A percentile compares a stretch with the other conserved stretches of the same genome.
These are phyloP conservation scores for Limosa lapponica DNA, from an alignment of 2,797 vertebrate species.

Conservation along the genomic window DNA sequence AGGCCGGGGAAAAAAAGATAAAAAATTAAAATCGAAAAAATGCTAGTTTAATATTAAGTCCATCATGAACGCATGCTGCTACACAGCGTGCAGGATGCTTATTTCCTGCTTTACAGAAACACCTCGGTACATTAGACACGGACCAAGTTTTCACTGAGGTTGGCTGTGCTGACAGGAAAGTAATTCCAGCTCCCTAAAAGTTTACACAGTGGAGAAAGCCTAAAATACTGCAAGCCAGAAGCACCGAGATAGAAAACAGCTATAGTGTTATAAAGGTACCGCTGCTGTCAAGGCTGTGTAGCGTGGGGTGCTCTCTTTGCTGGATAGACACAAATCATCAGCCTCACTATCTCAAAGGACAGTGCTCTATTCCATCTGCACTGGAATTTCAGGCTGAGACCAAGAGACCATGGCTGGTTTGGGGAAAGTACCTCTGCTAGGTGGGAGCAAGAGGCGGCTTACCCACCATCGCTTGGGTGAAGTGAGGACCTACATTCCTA, in stretches of 20 bases:
- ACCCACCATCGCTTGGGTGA: not conserved
- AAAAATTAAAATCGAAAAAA: not conserved
- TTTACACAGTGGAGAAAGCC: not conserved
- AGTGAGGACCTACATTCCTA: not conserved
- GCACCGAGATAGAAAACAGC: rapidly evolving
- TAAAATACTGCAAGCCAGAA: not conserved
- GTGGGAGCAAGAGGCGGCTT: not conserved
- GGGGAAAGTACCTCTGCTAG: not conserved
- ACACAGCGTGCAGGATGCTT: not conserved
- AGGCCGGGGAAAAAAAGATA: not conserved
- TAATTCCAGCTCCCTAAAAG: not conserved
- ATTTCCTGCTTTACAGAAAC: not conserved
- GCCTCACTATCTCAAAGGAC: not conserved
- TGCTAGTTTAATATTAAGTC: not conserved
- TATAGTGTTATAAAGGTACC: not conserved
- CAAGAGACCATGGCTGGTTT: not conserved
- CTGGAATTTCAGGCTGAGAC: not conserved
- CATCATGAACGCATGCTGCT: not conserved
- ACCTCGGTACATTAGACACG: not conserved
- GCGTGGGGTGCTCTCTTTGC: not conserved
- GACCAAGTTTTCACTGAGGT: not conserved
- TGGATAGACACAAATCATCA: not conserved
- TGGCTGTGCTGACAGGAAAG: not conserved
- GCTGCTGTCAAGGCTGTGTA: not conserved
- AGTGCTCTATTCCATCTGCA: rapidly evolving